Evolutionary conservation across 2,888 invertebrate genomes (phyloP).

Genomic region (Thumatha senex): DNA sequence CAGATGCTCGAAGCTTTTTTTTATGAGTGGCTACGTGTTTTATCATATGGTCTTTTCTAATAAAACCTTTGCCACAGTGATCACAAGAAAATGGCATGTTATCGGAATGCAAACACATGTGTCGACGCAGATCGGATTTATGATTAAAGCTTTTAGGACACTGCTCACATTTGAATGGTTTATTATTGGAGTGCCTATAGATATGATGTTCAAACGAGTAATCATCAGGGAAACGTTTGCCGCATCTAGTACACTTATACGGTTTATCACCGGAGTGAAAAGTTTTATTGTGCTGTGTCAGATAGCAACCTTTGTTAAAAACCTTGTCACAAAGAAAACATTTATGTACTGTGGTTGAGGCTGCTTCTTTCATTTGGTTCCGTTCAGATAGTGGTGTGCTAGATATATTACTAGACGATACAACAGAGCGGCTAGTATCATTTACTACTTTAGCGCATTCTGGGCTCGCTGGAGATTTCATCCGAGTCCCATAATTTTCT

Average conservation of each 20-base stretch:
- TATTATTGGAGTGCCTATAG: slow-evolving; percentile 90
- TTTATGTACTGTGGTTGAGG: slow-evolving; percentile 81
- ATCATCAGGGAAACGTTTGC: slow-evolving; percentile 91
- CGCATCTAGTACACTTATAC: slow-evolving; percentile 92
- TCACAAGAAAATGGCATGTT: slow-evolving; percentile 92
- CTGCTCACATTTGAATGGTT: slow-evolving; percentile 92
- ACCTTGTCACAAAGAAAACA: slow-evolving; percentile 93
- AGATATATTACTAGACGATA: slow-evolving; percentile 70
- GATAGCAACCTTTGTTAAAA: slow-evolving; percentile 93
- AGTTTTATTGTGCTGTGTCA: slow-evolving; percentile 95
- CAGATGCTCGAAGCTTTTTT: slow-evolving; percentile 72
- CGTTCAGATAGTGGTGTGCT: slow-evolving; percentile 72
- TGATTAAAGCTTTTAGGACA: slow-evolving; percentile 96
- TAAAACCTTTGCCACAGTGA: slow-evolving; percentile 93
- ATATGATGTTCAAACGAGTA: slow-evolving; percentile 88
- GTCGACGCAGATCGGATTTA: slow-evolving; percentile 93
- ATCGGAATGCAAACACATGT: slow-evolving; percentile 94
- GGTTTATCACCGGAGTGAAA: slow-evolving; percentile 94
- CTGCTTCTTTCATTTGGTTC: slow-evolving; percentile 65
- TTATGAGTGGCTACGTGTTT: slow-evolving; percentile 93
- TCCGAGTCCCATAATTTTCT: slow-evolving; percentile 75
- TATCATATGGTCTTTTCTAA: slow-evolving; percentile 95
- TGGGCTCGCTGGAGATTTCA: slow-evolving; percentile 78
- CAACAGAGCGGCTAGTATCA: slow-evolving; percentile 65
- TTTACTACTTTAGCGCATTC: slow-evolving; percentile 73